A percentile compares a stretch with the other conserved stretches of the same genome.
Conservation (phyloP, 2,113 vertebrate species). For the Calyptomena viridis region DNA sequence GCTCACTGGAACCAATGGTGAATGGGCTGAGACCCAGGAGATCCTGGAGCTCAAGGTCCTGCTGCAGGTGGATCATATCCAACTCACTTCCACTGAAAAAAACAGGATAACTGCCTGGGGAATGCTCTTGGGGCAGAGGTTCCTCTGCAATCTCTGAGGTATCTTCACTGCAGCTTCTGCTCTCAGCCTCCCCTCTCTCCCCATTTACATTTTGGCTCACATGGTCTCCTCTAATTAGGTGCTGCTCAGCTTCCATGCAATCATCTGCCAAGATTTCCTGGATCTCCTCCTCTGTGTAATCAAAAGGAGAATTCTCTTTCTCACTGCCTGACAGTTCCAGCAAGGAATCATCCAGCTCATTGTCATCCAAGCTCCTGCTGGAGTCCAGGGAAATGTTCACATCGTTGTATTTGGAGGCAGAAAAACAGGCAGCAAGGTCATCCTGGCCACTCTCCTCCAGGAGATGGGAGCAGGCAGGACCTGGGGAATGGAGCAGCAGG, state of each 20-base stretch:
- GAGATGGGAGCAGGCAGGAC: not conserved
- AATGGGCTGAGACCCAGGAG: not conserved
- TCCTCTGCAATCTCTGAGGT: not conserved
- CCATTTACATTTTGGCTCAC: not conserved
- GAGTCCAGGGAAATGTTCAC: slow-evolving; percentile 29
- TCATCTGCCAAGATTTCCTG: slow-evolving; percentile 70
- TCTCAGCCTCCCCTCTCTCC: not conserved
- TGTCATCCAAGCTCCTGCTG: not conserved
- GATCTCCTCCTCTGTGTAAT: slow-evolving; percentile 70
- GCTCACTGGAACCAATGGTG: not conserved
- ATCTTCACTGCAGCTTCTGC: not conserved
- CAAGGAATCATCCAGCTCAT: slow-evolving; percentile 66
- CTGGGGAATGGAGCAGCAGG: not conserved
- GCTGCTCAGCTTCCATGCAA: not conserved
- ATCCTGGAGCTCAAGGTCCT: slow-evolving; percentile 29
- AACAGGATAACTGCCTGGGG: not conserved
- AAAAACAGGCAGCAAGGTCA: not conserved
- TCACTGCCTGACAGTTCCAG: slow-evolving; percentile 66
- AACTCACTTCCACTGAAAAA: not conserved
- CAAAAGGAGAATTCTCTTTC: slow-evolving; percentile 55
- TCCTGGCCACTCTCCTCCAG: not conserved
- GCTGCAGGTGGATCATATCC: not conserved
- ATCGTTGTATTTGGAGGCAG: not conserved
- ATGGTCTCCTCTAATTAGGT: not conserved
- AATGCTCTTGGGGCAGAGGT: not conserved